Base-by-base conservation (phyloP, 2,888 invertebrate species). In the Eretmocerus hayati region DNA sequence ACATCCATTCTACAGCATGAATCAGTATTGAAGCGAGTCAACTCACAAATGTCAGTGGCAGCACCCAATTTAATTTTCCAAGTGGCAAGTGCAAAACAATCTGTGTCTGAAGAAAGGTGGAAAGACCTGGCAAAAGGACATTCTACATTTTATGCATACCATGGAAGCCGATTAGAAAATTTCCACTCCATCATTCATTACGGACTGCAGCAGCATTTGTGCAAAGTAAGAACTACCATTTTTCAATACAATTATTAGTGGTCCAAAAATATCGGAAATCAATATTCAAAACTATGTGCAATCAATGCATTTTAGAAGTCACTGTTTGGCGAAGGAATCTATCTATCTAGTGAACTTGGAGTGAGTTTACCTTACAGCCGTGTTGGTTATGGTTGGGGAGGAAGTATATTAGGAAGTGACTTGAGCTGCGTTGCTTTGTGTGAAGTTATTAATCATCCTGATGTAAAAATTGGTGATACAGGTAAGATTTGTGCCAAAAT, bases 131-230 rank as follows among this genome's bases (percentile, higher is more conserved):
- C 78, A 5, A 75, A 76, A 59, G 74, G 75, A 47, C 75, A 77
- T 62, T 75, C 73, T 46, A 75, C 81, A 1, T 78, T 85, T 61
- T 79, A 77, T 63, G 89, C 87, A 2, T 90, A 83, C 65, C 89
- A 90, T 66, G 90, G 90, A 26, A 89, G 85, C 65, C 78, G 84
- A 48, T 72, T 89, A 53, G 88, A 88, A 66, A 85, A 88, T 65
- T 87, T 90, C 64, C 84, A 87, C 72, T 85, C 87, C 1, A 86
- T 89, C 57, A 67, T 88, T 46, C 81, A 85, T 70, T 81, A 84
- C 70, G 89, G 89, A 3, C 74, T 90, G 42, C 83, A 85, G 57
- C 83, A 84, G 58, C 84, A 84, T 69, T 75, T 85, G 71, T 82
- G 77, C 60, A 81, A 81, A 73, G 82, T 82, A 64, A n/a, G 33